Evolutionary conservation across 2,888 invertebrate species (phyloP).

Genomic region (Seira ritae): DNA sequence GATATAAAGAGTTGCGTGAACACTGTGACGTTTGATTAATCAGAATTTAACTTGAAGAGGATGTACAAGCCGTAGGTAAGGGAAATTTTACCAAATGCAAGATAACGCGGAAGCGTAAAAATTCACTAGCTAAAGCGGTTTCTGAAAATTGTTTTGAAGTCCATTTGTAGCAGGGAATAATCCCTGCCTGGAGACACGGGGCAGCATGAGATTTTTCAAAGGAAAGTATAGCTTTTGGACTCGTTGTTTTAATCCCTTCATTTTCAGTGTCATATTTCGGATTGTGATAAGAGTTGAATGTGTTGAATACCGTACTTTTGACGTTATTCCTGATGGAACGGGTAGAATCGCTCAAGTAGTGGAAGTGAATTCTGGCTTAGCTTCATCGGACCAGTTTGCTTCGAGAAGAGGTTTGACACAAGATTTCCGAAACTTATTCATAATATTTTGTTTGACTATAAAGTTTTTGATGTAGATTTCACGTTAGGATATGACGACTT

Average conservation of each 20-base stretch:
- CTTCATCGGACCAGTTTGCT: conserved; percentile 5
- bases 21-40: too few species aligned
- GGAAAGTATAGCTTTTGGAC: too few species aligned
- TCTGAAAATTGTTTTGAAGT: neutral
- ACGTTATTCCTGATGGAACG: neutral
- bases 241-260: neutral
- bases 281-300: conserved; percentile 16
- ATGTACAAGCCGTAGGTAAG: too few species aligned
- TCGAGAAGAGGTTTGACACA: conserved; percentile 13
- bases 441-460: too few species aligned
- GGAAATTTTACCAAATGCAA: too few species aligned
- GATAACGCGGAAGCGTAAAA: too few species aligned
- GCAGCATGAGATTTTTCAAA: neutral
- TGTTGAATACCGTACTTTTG: conserved; percentile 16
- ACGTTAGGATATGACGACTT: neutral
- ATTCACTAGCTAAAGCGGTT: too few species aligned
- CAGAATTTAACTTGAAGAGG: too few species aligned
- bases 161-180: conserved; percentile 8
- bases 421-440: too few species aligned
- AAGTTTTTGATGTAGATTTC: neutral
- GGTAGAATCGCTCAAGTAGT: neutral
- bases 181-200: neutral
- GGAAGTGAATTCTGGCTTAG: neutral
- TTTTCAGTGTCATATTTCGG: neutral
- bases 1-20: too few species aligned